These are phyloP conservation scores for Brotogeris chrysoptera DNA, from an alignment of 2,797 vertebrate genomes.

Conservation along the genomic window DNA sequence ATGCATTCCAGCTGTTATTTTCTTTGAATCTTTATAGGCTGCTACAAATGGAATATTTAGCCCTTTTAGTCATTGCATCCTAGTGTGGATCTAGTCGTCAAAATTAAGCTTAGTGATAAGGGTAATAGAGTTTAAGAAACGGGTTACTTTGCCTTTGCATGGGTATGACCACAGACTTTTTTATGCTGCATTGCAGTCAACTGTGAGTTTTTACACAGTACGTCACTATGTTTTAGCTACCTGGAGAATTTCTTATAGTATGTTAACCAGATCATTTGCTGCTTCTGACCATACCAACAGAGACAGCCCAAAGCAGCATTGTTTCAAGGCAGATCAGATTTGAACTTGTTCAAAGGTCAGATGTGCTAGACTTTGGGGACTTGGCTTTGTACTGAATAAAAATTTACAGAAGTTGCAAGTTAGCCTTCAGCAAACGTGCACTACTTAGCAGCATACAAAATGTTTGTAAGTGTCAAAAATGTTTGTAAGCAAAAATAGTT, in stretches of 20 bases:
- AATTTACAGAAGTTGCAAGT: neutral
- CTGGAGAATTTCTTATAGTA: neutral
- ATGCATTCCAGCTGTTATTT: neutral
- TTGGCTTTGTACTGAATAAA: neutral
- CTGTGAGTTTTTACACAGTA: neutral
- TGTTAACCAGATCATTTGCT: neutral
- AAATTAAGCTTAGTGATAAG: neutral
- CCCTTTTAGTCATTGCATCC: neutral
- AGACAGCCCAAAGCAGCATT: neutral
- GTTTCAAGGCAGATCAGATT: slow-evolving; percentile 8
- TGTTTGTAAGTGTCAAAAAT: neutral
- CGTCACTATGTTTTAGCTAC: neutral
- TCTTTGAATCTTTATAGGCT: neutral
- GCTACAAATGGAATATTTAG: neutral
- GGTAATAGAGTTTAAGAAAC: neutral
- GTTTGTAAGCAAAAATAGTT: neutral
- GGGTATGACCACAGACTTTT: neutral
- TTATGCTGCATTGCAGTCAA: neutral
- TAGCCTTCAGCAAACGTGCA: neutral
- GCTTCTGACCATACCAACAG: neutral
- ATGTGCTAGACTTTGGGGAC: neutral
- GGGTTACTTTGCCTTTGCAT: neutral
- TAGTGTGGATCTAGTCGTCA: neutral
- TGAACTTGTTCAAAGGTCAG: slow-evolving; percentile 8
- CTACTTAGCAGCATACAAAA: neutral